phyloP scores from a whole-genome alignment of 2,797 vertebrate genomes.

The Lacerta viridis region DNA sequence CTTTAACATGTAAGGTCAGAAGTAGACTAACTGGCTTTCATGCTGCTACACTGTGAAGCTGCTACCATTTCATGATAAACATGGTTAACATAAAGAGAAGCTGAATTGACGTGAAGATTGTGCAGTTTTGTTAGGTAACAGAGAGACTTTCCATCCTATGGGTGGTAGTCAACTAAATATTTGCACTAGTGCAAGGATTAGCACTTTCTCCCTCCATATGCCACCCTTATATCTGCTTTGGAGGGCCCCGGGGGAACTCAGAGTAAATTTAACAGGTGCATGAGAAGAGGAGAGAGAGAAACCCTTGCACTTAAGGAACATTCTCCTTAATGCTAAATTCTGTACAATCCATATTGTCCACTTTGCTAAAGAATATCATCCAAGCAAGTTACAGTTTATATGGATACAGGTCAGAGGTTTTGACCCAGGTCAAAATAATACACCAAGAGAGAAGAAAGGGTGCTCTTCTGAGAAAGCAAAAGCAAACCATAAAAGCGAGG shows the following conservation, averaged over 20 bases:
- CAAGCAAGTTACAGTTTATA: background rate
- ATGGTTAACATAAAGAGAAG: background rate
- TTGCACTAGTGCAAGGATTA: too few relatives aligned
- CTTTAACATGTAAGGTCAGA: background rate
- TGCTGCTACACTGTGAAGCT: background rate
- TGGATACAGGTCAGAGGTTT: background rate
- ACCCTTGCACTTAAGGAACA: too few relatives aligned
- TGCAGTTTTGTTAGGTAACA: too few relatives aligned
- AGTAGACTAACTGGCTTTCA: background rate
- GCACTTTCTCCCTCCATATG: too few relatives aligned
- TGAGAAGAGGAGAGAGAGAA: too few relatives aligned
- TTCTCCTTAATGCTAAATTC: too few relatives aligned
- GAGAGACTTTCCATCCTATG: background rate
- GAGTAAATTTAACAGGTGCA: too few relatives aligned
- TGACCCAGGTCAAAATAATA: background rate
- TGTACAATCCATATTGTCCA: background rate
- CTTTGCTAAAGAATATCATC: background rate
- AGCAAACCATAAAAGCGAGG: background rate
- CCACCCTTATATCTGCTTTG: too few relatives aligned
- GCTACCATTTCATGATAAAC: background rate
- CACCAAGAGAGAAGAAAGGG: background rate
- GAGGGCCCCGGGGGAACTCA: too few relatives aligned
- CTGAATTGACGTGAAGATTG: background rate
- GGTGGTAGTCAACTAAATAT: too few relatives aligned
- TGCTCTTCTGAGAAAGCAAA: background rate